Conservation (phyloP, 2,113 vertebrate species). For the Hippotragus niger region DNA sequence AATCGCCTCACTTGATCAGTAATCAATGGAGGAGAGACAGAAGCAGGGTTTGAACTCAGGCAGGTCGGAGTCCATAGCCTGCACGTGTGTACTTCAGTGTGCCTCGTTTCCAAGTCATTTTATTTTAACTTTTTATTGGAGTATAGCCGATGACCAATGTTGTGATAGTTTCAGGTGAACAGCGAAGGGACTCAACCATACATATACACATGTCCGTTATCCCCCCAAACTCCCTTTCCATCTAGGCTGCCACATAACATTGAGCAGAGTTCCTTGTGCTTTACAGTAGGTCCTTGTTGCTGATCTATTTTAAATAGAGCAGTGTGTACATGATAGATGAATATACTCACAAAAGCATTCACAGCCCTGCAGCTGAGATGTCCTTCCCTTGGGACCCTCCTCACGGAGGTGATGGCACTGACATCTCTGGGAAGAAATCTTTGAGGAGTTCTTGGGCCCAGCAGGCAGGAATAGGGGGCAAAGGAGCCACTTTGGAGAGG, state of each 20-base stretch:
- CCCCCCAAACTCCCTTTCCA: not conserved
- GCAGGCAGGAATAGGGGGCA: not conserved
- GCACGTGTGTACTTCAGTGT: accelerated
- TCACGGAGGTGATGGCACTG: not conserved
- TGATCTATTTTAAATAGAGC: not conserved
- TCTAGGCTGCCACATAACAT: not conserved
- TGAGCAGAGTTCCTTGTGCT: not conserved
- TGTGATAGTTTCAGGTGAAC: not conserved
- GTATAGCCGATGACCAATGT: not conserved
- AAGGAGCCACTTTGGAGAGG: not conserved
- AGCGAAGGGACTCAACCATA: not conserved
- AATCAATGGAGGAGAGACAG: not conserved
- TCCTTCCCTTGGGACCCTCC: not conserved
- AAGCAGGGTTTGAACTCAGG: not conserved
- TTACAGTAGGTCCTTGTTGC: not conserved
- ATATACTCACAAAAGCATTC: not conserved
- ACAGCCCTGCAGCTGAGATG: not conserved
- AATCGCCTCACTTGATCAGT: not conserved
- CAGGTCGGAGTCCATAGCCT: not conserved
- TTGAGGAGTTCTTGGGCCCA: not conserved
- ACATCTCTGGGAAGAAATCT: not conserved
- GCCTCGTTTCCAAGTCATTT: not conserved
- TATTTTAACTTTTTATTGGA: not conserved
- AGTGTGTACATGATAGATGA: not conserved
- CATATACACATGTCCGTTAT: not conserved